A percentile compares a stretch with the other conserved stretches of the same genome.
phyloP scores from a whole-genome alignment of 1,140 invertebrate genomes.

The Tyrophagus putrescentiae region DNA sequence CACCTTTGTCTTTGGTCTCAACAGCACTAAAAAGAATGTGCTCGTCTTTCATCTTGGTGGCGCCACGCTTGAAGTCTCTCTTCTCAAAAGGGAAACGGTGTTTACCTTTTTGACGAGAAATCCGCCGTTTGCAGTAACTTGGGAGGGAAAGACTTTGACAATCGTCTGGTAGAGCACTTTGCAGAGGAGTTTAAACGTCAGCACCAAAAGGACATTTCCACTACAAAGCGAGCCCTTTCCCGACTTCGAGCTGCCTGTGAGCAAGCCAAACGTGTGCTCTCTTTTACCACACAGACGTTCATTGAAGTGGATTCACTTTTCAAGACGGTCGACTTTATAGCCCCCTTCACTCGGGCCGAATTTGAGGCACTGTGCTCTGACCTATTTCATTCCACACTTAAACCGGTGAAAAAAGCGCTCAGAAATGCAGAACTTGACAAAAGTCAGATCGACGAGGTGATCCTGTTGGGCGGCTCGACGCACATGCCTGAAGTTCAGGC shows the following conservation, averaged over 20 bases:
- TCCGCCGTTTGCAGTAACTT: slow-evolving; percentile 30
- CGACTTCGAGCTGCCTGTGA: slow-evolving; percentile 13
- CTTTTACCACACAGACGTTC: not conserved
- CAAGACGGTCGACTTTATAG: slow-evolving; percentile 29
- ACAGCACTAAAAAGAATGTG: slow-evolving; percentile 32
- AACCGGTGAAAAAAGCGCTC: slow-evolving; percentile 24
- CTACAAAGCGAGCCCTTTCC: slow-evolving; percentile 1
- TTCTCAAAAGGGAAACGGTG: slow-evolving; percentile 17
- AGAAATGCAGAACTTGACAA: slow-evolving; percentile 24
- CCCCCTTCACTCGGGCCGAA: slow-evolving; percentile 20
- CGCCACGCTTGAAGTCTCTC: not conserved
- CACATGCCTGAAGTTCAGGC: slow-evolving; percentile 23
- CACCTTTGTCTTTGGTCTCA: slow-evolving; percentile 18
- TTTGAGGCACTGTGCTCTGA: slow-evolving; percentile 26
- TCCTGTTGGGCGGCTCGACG: slow-evolving; percentile 29
- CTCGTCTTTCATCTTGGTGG: slow-evolving; percentile 25
- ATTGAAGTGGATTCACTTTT: slow-evolving; percentile 8
- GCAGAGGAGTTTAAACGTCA: slow-evolving; percentile 20
- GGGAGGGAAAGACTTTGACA: slow-evolving; percentile 28
- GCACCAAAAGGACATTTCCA: slow-evolving; percentile 8
- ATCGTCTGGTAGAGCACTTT: slow-evolving; percentile 16
- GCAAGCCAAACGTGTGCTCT: slow-evolving; percentile 17
- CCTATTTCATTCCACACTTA: slow-evolving; percentile 25
- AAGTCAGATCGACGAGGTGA: slow-evolving; percentile 25
- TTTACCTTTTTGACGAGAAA: slow-evolving; percentile 21